These are phyloP conservation scores for Oxyura jamaicensis DNA, from an alignment of 2,113 vertebrate genomes.

Conservation along the genomic window DNA sequence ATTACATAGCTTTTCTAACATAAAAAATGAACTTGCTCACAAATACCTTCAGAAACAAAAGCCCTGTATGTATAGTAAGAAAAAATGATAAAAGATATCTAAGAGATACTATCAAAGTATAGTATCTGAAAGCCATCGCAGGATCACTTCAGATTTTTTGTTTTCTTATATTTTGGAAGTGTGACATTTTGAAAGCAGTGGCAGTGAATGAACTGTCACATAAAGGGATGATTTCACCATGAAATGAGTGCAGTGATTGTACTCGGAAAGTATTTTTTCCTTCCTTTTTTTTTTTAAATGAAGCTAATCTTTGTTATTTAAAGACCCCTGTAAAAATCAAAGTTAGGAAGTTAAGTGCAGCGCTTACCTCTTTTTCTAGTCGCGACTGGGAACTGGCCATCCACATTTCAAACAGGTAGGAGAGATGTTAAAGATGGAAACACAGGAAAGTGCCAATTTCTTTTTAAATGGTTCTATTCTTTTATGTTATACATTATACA, in stretches of 20 bases:
- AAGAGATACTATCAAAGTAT: background rate
- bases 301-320: constrained; percentile 14
- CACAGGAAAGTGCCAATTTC: constrained; percentile 48
- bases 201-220: constrained; percentile 52
- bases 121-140: constrained; percentile 2
- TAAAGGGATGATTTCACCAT: constrained; percentile 50
- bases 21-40: background rate
- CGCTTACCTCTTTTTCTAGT: constrained; percentile 1
- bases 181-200: constrained; percentile 64
- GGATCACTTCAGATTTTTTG: constrained; percentile 18
- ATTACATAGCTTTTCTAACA: background rate
- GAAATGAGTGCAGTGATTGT: constrained; percentile 39
- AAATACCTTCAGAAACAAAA: constrained; percentile 12
- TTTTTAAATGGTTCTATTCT: constrained; percentile 56
- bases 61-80: background rate
- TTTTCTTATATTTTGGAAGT: constrained; percentile 38
- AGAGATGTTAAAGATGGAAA: constrained; percentile 36
- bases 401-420: constrained; percentile 26
- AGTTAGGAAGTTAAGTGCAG: constrained; percentile 31
- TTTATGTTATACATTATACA: constrained; percentile 75
- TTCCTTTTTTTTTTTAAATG: background rate
- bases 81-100: constrained; percentile 19
- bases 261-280: background rate
- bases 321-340: constrained; percentile 23
- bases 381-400: constrained; percentile 19